Evolutionary conservation across 2,888 invertebrate genomes (phyloP).

Genomic region (Hirtodrosophila histrioides): DNA sequence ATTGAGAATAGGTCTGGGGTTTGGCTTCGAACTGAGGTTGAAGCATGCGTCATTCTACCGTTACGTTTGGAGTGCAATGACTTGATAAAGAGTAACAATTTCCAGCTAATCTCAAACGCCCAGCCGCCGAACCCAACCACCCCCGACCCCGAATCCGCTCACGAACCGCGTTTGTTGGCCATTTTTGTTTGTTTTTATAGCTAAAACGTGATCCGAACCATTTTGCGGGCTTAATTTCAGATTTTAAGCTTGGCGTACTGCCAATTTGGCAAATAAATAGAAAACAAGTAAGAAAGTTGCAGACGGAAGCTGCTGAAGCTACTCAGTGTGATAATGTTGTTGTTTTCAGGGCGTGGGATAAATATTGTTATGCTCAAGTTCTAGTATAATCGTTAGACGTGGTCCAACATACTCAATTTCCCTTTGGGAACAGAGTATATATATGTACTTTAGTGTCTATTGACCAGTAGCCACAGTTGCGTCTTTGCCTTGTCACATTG

Average conservation of each 20-base stretch:
- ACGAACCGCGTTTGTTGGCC: not conserved
- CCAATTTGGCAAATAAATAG: slow-evolving; percentile 17
- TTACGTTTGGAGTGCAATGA: slow-evolving; percentile 46
- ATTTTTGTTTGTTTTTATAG: slow-evolving; percentile 27
- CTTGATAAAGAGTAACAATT: slow-evolving; percentile 36
- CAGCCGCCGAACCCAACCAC: slow-evolving; percentile 7
- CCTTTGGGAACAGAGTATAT: too few species aligned
- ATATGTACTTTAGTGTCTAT: too few species aligned
- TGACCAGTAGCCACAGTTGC: too few species aligned
- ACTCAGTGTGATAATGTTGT: too few species aligned
- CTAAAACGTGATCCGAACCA: slow-evolving; percentile 54
- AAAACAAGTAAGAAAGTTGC: not conserved
- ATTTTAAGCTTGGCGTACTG: slow-evolving; percentile 10
- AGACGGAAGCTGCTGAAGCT: too few species aligned
- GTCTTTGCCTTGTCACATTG: not conserved
- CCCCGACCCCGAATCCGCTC: not conserved
- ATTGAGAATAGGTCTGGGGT: not conserved
- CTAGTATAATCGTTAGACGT: too few species aligned
- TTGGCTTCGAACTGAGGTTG: not conserved
- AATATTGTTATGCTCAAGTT: too few species aligned
- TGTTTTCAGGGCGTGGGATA: too few species aligned
- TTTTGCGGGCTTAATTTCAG: slow-evolving; percentile 1
- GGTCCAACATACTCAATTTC: too few species aligned
- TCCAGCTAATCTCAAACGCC: slow-evolving; percentile 13
- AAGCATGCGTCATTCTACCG: slow-evolving; percentile 5